Evolutionary conservation across 2,113 vertebrate species (phyloP).

Genomic region (Polyodon spathula): DNA sequence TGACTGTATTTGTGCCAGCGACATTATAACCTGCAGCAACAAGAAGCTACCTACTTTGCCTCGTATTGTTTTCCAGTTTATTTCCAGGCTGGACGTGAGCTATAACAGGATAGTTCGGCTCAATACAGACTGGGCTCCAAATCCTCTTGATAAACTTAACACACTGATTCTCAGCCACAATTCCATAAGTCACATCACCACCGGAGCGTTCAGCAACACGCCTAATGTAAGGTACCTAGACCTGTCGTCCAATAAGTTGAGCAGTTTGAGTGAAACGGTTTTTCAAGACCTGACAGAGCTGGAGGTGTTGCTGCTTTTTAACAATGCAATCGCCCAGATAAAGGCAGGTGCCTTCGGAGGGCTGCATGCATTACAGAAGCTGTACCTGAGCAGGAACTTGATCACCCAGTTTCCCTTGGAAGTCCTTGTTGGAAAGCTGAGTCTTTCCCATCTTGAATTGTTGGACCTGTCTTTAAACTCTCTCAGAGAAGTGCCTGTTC

Average conservation of each 20-base stretch:
- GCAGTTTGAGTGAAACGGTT: slow-evolving; percentile 44
- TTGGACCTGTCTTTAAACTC: slow-evolving; percentile 69
- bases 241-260: slow-evolving; percentile 69
- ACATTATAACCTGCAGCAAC: slow-evolving; percentile 68
- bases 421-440: slow-evolving; percentile 52
- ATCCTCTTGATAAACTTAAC: slow-evolving; percentile 49
- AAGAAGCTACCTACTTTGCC: slow-evolving; percentile 60
- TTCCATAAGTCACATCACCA: slow-evolving; percentile 48
- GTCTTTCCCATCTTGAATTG: slow-evolving; percentile 55
- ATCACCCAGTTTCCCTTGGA: slow-evolving; percentile 53
- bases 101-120: slow-evolving; percentile 60
- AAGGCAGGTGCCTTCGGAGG: slow-evolving; percentile 52
- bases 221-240: slow-evolving; percentile 62
- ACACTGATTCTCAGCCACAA: slow-evolving; percentile 64
- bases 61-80: slow-evolving; percentile 52
- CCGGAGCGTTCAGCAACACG: slow-evolving; percentile 50
- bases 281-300: slow-evolving; percentile 58
- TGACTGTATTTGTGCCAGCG: slow-evolving; percentile 70
- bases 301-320: slow-evolving; percentile 67
- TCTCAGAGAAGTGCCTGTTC: slow-evolving; percentile 53
- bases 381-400: slow-evolving; percentile 68
- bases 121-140: slow-evolving; percentile 53
- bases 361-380: slow-evolving; percentile 52
- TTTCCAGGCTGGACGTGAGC: slow-evolving; percentile 68
- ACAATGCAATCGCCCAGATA: slow-evolving; percentile 59